Percentiles rank a stretch among this genome's conserved stretches.
phyloP scores from a whole-genome alignment of 2,113 vertebrate genomes.

The Ramphastos sulfuratus region DNA sequence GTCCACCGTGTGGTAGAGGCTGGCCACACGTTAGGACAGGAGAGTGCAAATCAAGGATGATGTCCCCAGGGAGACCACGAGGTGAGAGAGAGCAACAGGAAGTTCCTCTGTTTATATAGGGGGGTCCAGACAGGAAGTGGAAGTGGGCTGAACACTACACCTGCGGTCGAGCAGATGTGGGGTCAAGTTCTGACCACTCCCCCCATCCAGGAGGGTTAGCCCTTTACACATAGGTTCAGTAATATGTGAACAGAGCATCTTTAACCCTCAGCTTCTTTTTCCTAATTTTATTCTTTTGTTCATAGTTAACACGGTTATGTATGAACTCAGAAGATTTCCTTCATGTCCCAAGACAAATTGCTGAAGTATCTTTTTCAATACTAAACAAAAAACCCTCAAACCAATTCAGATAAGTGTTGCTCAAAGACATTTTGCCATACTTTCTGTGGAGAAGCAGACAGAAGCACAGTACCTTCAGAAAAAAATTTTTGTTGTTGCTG shows the following conservation, averaged over 20 bases:
- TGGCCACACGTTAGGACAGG: too few relatives aligned
- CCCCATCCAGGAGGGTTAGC: too few relatives aligned
- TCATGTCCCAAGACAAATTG: background rate
- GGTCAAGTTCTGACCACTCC: too few relatives aligned
- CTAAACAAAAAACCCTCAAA: fast-evolving
- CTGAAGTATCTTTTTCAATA: background rate
- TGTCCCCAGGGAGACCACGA: too few relatives aligned
- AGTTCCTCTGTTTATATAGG: too few relatives aligned
- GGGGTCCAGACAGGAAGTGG: too few relatives aligned
- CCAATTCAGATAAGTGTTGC: background rate
- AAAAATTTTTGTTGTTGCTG: too few relatives aligned
- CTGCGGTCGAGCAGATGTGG: too few relatives aligned
- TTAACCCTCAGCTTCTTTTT: background rate
- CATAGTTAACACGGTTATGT: background rate
- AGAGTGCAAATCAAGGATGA: too few relatives aligned
- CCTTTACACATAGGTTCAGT: background rate
- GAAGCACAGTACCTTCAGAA: background rate
- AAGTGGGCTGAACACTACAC: too few relatives aligned
- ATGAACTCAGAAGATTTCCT: background rate
- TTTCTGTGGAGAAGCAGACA: background rate
- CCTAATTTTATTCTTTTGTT: background rate
- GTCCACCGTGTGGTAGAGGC: too few relatives aligned
- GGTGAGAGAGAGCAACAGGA: too few relatives aligned
- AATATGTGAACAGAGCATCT: background rate
- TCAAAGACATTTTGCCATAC: background rate